Evolutionary conservation across 2,113 vertebrate genomes (phyloP), one percentile per base, ranked within the genome.

Genomic region (Rhinoderma darwinii): DNA sequence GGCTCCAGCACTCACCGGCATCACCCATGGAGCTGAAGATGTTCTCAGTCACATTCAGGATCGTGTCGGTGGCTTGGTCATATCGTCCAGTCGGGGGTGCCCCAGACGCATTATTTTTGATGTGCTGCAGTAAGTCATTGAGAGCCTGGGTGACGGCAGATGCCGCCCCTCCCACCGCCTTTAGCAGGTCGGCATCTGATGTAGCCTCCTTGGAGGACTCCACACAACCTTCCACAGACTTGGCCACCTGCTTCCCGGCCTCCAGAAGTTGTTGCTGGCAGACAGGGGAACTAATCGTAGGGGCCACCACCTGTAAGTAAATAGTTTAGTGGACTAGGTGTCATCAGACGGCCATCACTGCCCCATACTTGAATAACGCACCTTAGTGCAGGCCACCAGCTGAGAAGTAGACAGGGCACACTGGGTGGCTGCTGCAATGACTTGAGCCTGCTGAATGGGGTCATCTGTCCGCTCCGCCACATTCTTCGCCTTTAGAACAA

Each of bases 11-110:
- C 92, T 91, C 89, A 99, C 98, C 97, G 12, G 97, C 96, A 2
- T 99, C 96, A 0, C 97, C 97, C 97, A 98, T 98, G n/a, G 97
- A 98, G 92, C 96, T 99, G 93, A 99, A 99, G 94, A 99, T 99
- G 90, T 99, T 99, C 92, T 99, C 97, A 0, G 98, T 99, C 88
- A 99, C 96, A 0, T 97, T 96, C 78, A 99, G 95, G 90, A 99
- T 99, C 89, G 97, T 97, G 92, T 99, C 96, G 0, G 98, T 98
- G 89, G 98, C 98, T 89, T 99, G 97, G 86, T 99, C 98, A 0
- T 99, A 99, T 32, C 97, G 95, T 3, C 97, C 97, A 0, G 98
- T 96, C 1, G 98, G 96, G 88, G 97, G 96, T 0, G 95, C 96
- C 0, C 97, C 97, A 0, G 93, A 95, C 87, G 97, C 96, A 0